Conservation (phyloP, 2,888 invertebrate species). For the Zygaena filipendulae region DNA sequence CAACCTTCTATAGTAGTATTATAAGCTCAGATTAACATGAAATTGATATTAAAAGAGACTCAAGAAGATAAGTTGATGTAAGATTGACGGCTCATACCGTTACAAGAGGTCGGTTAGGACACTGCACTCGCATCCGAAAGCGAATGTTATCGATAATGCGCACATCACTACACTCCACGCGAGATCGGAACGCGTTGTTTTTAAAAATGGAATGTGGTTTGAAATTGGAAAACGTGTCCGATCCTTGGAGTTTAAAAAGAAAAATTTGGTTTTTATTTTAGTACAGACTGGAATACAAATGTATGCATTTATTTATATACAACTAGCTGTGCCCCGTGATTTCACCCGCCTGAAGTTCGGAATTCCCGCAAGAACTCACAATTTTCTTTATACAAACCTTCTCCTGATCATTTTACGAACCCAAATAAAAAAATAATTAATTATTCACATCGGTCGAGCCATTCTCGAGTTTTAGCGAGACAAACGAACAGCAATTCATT, state of each 20-base stretch:
- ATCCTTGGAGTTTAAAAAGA: constrained; percentile 28
- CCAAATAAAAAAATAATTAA: no score
- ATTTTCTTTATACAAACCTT: no score
- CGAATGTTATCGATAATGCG: constrained; percentile 44
- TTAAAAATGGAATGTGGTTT: constrained; percentile 49
- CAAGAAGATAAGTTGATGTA: constrained; percentile 38
- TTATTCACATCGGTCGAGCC: no score
- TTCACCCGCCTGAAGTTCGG: no score
- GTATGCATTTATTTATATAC: no score
- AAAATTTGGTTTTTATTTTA: constrained; percentile 26
- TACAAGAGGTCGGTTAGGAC: constrained; percentile 38
- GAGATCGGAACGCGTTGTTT: constrained; percentile 30
- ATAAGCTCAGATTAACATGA: constrained; percentile 26
- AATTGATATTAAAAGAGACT: constrained; percentile 25
- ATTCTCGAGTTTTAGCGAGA: no score
- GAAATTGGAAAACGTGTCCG: constrained; percentile 43
- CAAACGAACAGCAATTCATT: no score
- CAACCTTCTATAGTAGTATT: constrained; percentile 25
- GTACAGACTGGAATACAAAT: constrained; percentile 9
- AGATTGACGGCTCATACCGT: constrained; percentile 53
- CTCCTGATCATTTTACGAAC: no score
- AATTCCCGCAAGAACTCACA: no score
- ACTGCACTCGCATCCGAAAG: constrained; percentile 41
- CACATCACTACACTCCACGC: constrained; percentile 40
- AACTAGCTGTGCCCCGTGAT: no score